These are phyloP conservation scores for Drosophila hamatofila DNA, from an alignment of 2,888 invertebrate genomes.

Conservation along the genomic window DNA sequence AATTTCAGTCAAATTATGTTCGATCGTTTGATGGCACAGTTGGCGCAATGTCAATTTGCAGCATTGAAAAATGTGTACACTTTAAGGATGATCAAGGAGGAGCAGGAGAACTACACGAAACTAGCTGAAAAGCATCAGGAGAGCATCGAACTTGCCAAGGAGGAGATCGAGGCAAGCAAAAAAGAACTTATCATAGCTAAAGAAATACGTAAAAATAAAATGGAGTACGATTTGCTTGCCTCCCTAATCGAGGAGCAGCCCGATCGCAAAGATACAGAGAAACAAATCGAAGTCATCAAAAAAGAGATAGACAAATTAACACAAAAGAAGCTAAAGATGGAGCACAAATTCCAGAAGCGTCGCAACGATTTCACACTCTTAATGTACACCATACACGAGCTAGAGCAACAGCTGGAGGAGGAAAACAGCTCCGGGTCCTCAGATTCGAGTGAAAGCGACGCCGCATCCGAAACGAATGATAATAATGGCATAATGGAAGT, in stretches of 20 bases:
- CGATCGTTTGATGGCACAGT: conserved; percentile 92
- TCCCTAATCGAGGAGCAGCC: conserved; percentile 96
- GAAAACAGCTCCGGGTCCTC: conserved; percentile 86
- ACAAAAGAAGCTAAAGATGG: conserved; percentile 90
- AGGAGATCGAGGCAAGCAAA: conserved; percentile 93
- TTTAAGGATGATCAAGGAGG: conserved; percentile 93
- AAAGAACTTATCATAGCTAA: conserved; percentile 92
- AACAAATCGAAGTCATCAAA: conserved; percentile 89
- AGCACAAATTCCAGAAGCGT: conserved; percentile 91
- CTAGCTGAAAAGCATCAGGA: conserved; percentile 91
- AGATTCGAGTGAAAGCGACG: conserved; percentile 82
- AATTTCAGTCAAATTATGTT: conserved; percentile 88
- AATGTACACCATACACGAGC: conserved; percentile 93
- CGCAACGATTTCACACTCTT: conserved; percentile 96
- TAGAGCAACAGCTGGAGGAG: conserved; percentile 92
- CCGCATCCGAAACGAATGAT: conserved; percentile 47
- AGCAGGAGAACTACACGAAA: conserved; percentile 92
- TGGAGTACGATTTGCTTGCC: conserved; percentile 96
- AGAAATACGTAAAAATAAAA: conserved; percentile 94
- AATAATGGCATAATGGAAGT: conserved; percentile 74
- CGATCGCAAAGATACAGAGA: conserved; percentile 92
- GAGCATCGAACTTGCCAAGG: conserved; percentile 92
- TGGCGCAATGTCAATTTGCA: conserved; percentile 95
- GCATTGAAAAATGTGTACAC: conserved; percentile 93
- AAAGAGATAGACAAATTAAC: conserved; percentile 90